Base-by-base conservation (phyloP, 2,797 vertebrate genomes). In the Anguilla obscura region DNA sequence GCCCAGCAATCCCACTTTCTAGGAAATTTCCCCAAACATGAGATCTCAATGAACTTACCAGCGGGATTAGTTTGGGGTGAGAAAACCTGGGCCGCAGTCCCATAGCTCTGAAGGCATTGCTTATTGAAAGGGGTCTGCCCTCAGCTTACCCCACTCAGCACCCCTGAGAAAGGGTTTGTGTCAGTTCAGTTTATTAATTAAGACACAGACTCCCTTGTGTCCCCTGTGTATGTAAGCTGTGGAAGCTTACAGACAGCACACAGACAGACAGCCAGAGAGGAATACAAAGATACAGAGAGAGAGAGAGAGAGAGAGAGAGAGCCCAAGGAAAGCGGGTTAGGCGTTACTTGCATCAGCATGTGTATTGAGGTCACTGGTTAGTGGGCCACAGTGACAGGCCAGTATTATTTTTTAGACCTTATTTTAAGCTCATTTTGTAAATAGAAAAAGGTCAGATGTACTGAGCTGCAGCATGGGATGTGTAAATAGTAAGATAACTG, bases 211-310 rank as follows among this genome's bases (percentile, higher is more conserved):
- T 66, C 63, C 63, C 63, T 66, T 66, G 24, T 45, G 40, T 45
- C 40, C 40, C 40, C 40, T 45, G 40, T 45, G 40, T 45, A 45
- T 45, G 40, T 45, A 45, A 45, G 2, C 54, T 56, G 5, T 66
- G n/a, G 21, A 9, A 66, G 63, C 24, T 66, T 3, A 66, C 63
- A 66, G 63, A 27, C 63, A 27, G 5, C 24, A 66, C 63, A n/a
- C n/a, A 88, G n/a, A 71, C 45, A 40, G 60, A 85, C 27, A 74
- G 60, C 40, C 16, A 82, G 79, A 82, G 90, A 56, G 79, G 90
- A 84, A 86, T 86, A 92, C 82, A 71, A 79, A 90, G 66, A 76
- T 7, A 66, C 1, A 82, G 48, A 84, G 18, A 80, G 79, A 45
- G 56, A 82, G 63, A 66, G 63, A n/a, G 63, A 82, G 48, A 80